Evolutionary conservation across 2,888 invertebrate genomes (phyloP).

Genomic region (Parnassius smintheus): DNA sequence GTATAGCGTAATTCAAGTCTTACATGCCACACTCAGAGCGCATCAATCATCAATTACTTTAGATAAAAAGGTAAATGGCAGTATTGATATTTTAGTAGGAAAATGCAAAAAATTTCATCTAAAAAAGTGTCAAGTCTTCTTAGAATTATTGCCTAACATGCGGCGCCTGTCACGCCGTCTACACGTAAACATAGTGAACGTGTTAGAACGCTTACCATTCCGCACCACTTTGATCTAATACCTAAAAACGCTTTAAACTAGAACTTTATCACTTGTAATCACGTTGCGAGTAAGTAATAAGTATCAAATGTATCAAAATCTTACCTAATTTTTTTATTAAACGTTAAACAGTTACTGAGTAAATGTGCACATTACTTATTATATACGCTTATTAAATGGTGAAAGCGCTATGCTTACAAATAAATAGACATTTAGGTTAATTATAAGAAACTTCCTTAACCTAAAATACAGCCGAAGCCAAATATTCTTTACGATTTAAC

Average conservation of each 20-base stretch:
- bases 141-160: slow-evolving; percentile 71
- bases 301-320: slow-evolving; percentile 80
- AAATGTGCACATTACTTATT: slow-evolving; percentile 68
- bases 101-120: slow-evolving; percentile 67
- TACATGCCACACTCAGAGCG: slow-evolving; percentile 6
- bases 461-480: slow-evolving; percentile 61
- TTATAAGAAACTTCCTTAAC: slow-evolving; percentile 65
- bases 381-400: slow-evolving; percentile 58
- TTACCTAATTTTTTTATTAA: slow-evolving; percentile 59
- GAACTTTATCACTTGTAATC: slow-evolving; percentile 76
- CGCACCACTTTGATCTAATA: slow-evolving; percentile 69
- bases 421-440: slow-evolving; percentile 75
- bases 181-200: slow-evolving; percentile 40
- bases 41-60: slow-evolving; percentile 43
- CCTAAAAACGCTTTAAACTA: slow-evolving; percentile 71
- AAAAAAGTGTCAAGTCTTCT: slow-evolving; percentile 75
- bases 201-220: slow-evolving; percentile 56
- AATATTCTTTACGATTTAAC: slow-evolving; percentile 40
- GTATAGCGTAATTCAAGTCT: background rate
- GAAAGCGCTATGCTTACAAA: slow-evolving; percentile 70
- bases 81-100: slow-evolving; percentile 60
- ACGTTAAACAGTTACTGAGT: slow-evolving; percentile 70
- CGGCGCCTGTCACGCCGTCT: slow-evolving; percentile 46
- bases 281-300: slow-evolving; percentile 77
- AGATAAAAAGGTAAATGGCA: slow-evolving; percentile 66